A percentile compares a stretch with the other conserved stretches of the same genome.
Evolutionary conservation across 2,888 invertebrate species (phyloP).

Genomic region (Stenoptilia bipunctidactyla): DNA sequence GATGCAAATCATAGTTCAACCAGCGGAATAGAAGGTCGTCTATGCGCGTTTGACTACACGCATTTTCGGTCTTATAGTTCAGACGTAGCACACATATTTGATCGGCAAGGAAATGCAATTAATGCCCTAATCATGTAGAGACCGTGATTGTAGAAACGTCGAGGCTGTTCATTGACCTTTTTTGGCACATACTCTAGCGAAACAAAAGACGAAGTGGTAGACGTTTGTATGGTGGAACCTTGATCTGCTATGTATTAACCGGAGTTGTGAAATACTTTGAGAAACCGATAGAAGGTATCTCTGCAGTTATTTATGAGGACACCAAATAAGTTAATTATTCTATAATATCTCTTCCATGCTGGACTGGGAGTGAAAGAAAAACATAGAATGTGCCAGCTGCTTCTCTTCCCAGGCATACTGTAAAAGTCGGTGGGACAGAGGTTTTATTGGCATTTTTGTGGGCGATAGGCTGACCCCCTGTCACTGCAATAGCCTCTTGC

Average conservation of each 20-base stretch:
- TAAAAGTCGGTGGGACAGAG: too few species aligned
- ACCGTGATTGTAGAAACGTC: slow-evolving; percentile 53
- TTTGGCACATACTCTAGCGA: slow-evolving; percentile 61
- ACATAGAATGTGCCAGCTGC: too few species aligned
- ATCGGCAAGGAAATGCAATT: slow-evolving; percentile 21
- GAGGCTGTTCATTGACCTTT: slow-evolving; percentile 72
- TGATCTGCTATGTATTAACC: slow-evolving; percentile 42
- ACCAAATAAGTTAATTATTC: too few species aligned
- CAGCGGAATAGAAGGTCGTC: slow-evolving; percentile 41
- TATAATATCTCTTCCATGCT: too few species aligned
- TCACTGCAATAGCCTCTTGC: too few species aligned
- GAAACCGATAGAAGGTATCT: slow-evolving; percentile 16
- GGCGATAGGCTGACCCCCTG: too few species aligned
- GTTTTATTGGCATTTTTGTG: too few species aligned
- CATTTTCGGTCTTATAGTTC: slow-evolving; percentile 40
- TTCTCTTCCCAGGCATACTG: too few species aligned
- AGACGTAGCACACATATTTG: slow-evolving; percentile 29
- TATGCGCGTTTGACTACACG: slow-evolving; percentile 19
- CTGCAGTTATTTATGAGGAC: too few species aligned
- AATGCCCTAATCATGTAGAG: slow-evolving; percentile 10
- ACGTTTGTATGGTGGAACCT: slow-evolving; percentile 48
- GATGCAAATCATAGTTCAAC: slow-evolving; percentile 31
- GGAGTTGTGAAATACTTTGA: slow-evolving; percentile 25
- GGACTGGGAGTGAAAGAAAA: too few species aligned
- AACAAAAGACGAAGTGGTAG: slow-evolving; percentile 55